phyloP scores from a whole-genome alignment of 2,113 vertebrate genomes.

The Ailurus styani region DNA sequence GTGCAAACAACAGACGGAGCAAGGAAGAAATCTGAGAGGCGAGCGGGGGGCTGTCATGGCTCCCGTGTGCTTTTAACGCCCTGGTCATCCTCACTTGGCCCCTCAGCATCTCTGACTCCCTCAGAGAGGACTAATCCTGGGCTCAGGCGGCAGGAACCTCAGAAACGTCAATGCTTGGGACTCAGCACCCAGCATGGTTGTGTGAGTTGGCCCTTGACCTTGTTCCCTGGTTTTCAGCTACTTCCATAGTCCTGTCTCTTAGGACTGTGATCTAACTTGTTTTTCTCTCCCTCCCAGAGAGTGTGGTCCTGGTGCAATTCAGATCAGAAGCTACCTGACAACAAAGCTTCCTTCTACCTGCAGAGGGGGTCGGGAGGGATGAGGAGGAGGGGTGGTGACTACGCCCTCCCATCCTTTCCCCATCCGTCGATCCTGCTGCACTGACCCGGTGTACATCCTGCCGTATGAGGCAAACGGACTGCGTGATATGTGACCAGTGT shows the following conservation, averaged over 20 bases:
- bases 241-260: not conserved
- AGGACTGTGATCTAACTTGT: not conserved
- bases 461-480: not conserved
- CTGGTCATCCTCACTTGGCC: not conserved
- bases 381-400: not conserved
- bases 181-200: not conserved
- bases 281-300: not conserved
- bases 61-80: not conserved
- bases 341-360: not conserved
- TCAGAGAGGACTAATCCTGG: not conserved
- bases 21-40: not conserved
- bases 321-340: not conserved
- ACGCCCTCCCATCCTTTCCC: not conserved
- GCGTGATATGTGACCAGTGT: not conserved
- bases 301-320: not conserved
- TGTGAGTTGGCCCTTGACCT: not conserved
- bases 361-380: not conserved
- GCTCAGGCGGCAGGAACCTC: not conserved
- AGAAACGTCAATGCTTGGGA: not conserved
- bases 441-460: not conserved
- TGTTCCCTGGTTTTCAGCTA: not conserved
- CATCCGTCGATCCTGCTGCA: not conserved
- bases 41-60: fast-evolving
- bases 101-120: not conserved
- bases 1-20: not conserved